Percentiles rank a stretch among this genome's conserved stretches.
Conservation (phyloP, 2,113 vertebrate species). For the Etheostoma cragini region DNA sequence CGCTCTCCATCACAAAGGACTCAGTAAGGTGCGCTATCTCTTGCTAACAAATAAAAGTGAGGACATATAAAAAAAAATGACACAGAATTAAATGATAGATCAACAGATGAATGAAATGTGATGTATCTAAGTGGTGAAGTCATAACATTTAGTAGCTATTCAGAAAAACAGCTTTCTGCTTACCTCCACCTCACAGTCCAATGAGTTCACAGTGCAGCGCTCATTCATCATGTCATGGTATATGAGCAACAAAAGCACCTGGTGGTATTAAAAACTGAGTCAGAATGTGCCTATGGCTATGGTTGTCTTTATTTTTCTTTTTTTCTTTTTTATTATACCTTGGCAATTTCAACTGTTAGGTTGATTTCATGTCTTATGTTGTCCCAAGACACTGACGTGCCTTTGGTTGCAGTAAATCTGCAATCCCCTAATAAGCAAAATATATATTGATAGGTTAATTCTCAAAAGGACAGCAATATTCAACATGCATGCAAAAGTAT, state of each 20-base stretch:
- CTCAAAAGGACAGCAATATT: background rate
- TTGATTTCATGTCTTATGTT: conserved; percentile 81
- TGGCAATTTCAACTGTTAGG: conserved; percentile 87
- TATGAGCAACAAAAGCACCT: conserved; percentile 86
- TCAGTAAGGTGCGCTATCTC: conserved; percentile 86
- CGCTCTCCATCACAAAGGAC: conserved; percentile 87
- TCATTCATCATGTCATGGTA: conserved; percentile 88
- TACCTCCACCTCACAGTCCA: conserved; percentile 90
- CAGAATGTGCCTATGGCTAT: background rate
- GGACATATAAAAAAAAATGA: background rate
- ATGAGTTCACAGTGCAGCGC: conserved; percentile 79
- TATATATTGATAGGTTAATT: background rate
- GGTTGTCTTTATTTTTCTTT: background rate
- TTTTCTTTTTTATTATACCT: conserved; percentile 82
- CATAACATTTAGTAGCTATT: background rate
- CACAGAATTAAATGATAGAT: background rate
- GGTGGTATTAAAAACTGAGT: background rate
- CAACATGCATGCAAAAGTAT: background rate
- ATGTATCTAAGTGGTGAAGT: background rate
- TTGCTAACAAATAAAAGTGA: conserved; percentile 69
- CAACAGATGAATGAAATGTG: background rate
- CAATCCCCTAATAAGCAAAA: conserved; percentile 81
- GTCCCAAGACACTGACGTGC: conserved; percentile 81
- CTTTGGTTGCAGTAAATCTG: conserved; percentile 77
- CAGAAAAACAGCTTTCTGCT: background rate